Evolutionary conservation across 2,888 invertebrate genomes (phyloP).

Genomic region (Criorhina ranunculi): DNA sequence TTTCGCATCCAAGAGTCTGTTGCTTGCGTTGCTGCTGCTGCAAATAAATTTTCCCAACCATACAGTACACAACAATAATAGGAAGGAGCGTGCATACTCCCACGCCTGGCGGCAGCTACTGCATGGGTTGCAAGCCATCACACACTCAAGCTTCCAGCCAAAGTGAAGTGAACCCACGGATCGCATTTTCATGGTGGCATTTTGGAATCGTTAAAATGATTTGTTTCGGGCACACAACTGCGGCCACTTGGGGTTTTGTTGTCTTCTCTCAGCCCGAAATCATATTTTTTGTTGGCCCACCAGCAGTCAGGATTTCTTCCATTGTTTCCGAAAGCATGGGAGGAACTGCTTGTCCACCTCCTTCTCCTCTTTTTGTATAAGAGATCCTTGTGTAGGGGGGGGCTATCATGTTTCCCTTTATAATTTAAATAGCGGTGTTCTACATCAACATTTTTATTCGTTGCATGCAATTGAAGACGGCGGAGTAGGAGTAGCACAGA

Average conservation of each 20-base stretch:
- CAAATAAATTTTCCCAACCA: slow-evolving; percentile 68
- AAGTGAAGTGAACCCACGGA: slow-evolving; percentile 62
- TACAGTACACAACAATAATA: slow-evolving; percentile 56
- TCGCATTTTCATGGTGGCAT: slow-evolving; percentile 73
- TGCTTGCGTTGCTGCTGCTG: slow-evolving; percentile 4
- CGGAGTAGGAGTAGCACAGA: slow-evolving; percentile 16
- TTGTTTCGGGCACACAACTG: slow-evolving; percentile 73
- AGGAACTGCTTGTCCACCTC: slow-evolving; percentile 47
- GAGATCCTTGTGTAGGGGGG: slow-evolving; percentile 58
- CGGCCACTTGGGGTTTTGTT: slow-evolving; percentile 41
- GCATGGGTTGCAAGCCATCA: slow-evolving; percentile 20
- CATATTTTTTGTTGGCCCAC: slow-evolving; percentile 73
- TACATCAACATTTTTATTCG: slow-evolving; percentile 71
- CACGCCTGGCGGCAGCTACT: slow-evolving; percentile 76
- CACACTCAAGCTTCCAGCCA: background rate
- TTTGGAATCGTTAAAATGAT: slow-evolving; percentile 75
- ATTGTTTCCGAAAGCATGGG: slow-evolving; percentile 70
- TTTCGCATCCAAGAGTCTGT: slow-evolving; percentile 13
- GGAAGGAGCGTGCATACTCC: slow-evolving; percentile 65
- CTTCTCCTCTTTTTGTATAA: background rate
- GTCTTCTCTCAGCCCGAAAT: slow-evolving; percentile 63
- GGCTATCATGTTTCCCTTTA: slow-evolving; percentile 72
- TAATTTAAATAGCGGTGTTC: slow-evolving; percentile 66
- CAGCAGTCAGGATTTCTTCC: slow-evolving; percentile 70
- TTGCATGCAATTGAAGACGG: slow-evolving; percentile 53